These are phyloP conservation scores for Calyptommatus sinebrachiatus DNA, from an alignment of 2,113 vertebrate genomes.

Conservation along the genomic window DNA sequence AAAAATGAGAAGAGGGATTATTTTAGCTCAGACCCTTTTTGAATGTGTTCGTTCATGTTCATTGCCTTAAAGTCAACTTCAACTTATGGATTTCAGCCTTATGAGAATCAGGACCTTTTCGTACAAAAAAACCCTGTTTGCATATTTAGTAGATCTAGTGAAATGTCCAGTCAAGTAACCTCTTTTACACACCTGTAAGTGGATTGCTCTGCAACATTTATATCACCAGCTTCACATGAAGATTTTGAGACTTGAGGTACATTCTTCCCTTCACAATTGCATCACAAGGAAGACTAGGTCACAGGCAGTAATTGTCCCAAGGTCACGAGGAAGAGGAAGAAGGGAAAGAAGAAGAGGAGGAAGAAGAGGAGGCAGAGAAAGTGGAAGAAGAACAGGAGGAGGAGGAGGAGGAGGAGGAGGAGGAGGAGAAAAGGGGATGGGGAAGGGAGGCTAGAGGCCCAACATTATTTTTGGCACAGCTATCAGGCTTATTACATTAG, in stretches of 20 bases:
- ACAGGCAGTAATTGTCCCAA: neutral
- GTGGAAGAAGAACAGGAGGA: no score
- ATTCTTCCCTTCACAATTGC: neutral
- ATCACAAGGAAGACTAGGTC: neutral
- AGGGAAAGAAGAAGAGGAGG: no score
- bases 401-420: no score
- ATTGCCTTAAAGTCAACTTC: neutral
- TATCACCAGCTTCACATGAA: neutral
- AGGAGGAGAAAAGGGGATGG: no score
- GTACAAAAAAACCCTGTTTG: neutral
- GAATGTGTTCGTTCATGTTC: neutral
- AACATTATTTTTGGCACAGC: no score
- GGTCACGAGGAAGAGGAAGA: no score
- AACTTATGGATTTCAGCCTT: neutral
- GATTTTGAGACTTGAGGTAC: neutral
- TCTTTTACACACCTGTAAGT: neutral
- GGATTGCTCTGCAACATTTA: neutral
- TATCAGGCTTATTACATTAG: no score
- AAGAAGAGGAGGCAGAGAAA: no score
- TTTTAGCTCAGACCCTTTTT: constrained; percentile 30
- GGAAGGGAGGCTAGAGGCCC: no score
- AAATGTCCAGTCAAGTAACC: neutral
- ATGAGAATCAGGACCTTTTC: neutral
- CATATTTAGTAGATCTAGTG: neutral
- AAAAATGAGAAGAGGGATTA: neutral